phyloP scores from a whole-genome alignment of 2,888 invertebrate species.

The Alloscopus bannaensis region DNA sequence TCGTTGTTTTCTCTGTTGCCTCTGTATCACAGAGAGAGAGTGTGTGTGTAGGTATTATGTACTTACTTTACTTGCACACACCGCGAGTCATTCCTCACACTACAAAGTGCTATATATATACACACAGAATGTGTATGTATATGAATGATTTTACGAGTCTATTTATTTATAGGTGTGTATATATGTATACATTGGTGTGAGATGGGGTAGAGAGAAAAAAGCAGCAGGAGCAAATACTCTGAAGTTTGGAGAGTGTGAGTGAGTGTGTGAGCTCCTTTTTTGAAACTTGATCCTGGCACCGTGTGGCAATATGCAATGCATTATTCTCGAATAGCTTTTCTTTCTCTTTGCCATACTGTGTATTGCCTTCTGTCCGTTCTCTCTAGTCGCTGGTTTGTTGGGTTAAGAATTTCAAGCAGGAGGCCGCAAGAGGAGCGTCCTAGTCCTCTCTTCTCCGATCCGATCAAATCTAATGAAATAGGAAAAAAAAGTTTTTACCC shows the following conservation, averaged over 20 bases:
- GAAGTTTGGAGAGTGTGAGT: too few species aligned
- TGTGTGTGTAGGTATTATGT: too few species aligned
- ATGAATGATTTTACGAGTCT: too few species aligned
- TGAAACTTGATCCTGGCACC: slow-evolving; percentile 64
- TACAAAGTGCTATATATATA: too few species aligned
- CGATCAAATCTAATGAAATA: too few species aligned
- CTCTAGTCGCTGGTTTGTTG: slow-evolving; percentile 17
- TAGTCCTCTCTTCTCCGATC: slow-evolving; percentile 3
- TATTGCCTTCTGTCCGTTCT: slow-evolving; percentile 5
- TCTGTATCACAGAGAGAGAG: too few species aligned
- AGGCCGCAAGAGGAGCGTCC: slow-evolving; percentile 46
- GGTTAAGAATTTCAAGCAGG: slow-evolving; percentile 7
- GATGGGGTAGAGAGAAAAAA: slow-evolving; percentile 29
- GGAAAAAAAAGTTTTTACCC: too few species aligned
- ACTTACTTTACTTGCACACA: too few species aligned
- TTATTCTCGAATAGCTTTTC: slow-evolving; percentile 16
- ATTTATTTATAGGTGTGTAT: too few species aligned
- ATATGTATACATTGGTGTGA: too few species aligned
- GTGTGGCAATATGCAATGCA: slow-evolving; percentile 26
- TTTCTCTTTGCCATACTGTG: background rate
- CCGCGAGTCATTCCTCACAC: too few species aligned
- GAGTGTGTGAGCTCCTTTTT: slow-evolving; percentile 58
- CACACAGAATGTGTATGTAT: too few species aligned
- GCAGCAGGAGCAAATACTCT: slow-evolving; percentile 57
- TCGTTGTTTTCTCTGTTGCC: slow-evolving; percentile 15